Evolutionary conservation across 1,140 invertebrate genomes (phyloP), one percentile per base, ranked within the genome.

Genomic region (Drosophila dunni): DNA sequence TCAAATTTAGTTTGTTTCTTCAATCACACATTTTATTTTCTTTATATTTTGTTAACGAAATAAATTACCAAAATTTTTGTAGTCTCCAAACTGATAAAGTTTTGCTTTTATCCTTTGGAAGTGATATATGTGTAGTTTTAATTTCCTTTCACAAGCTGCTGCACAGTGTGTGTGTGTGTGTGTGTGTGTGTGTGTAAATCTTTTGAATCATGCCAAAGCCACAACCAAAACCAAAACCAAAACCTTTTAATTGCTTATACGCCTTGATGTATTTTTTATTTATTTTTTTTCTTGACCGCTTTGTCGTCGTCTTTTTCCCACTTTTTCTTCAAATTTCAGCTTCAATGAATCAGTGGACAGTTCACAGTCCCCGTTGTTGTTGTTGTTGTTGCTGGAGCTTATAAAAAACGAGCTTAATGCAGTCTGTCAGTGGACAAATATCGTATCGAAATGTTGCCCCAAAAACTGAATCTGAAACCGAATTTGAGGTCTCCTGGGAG

Each of bases 371-470:
- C 10, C 11, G 24, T 63, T 10, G 48, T 42, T 42, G 24, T 29
- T 48, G n/a, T 48, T 48, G 29, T 36, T 33, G 50, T 34, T 54
- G 38, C 6, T 34, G 36, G 15, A 24, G 48, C 33, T 46, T 64
- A 56, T 63, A 71, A 71, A 71, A 65, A 72, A 58, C 46, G 54
- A 53, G 70, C 69, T 72, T 72, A 66, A 72, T 66, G 69, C 53
- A 72, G 63, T 72, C 57, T 50, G 57, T 13, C 45, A 13, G 38
- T 50, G 53, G 45, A 50, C 64, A 60, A 53, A 67, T 29, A 24
- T 46, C 44, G 33, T 17, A 29, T 29, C 48, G 48, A 51, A 33
- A 36, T 42, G 34, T 42, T 56, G 53, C 1, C 46, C 46, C 17
- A 20, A 51, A 50, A 20, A 34, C 58, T 15, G 53, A 38, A 60